Evolutionary conservation across 2,888 invertebrate genomes (phyloP).

Genomic region (Endomychus coccineus): DNA sequence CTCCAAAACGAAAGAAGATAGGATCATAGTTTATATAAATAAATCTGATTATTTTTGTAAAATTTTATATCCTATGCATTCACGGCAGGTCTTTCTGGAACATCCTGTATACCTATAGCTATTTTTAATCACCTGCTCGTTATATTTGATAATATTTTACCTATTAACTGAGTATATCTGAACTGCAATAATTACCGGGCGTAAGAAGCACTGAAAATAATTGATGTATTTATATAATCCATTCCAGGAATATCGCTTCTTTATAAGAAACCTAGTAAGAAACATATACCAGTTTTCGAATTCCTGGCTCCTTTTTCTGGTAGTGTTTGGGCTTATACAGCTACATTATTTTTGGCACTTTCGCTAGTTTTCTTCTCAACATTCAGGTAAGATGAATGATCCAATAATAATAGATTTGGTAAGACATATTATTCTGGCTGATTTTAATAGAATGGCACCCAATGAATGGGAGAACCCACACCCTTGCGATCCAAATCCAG

Average conservation of each 20-base stretch:
- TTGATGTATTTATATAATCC: too few relatives aligned
- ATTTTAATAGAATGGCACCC: constrained; percentile 65
- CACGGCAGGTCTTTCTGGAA: too few relatives aligned
- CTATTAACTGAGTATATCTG: too few relatives aligned
- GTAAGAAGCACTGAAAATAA: too few relatives aligned
- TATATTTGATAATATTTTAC: too few relatives aligned
- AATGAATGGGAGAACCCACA: constrained; percentile 93
- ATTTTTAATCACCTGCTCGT: too few relatives aligned
- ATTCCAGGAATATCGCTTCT: constrained; percentile 83
- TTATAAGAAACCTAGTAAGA: constrained; percentile 70
- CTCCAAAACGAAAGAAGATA: too few relatives aligned
- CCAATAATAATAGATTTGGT: not conserved
- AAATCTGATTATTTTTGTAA: too few relatives aligned
- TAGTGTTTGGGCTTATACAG: constrained; percentile 86
- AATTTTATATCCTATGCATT: too few relatives aligned
- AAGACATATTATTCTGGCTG: not conserved
- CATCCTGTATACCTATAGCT: too few relatives aligned
- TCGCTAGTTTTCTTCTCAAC: constrained; percentile 74
- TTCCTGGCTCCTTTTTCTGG: constrained; percentile 81
- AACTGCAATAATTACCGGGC: too few relatives aligned
- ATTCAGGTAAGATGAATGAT: constrained; percentile 44
- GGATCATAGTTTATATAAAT: too few relatives aligned
- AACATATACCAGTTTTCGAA: constrained; percentile 76
- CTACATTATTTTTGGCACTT: constrained; percentile 74
- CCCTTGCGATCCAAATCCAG: constrained; percentile 79